Evolutionary conservation across 2,113 vertebrate species (phyloP), one percentile per base, ranked within the genome.

Genomic region (Bolborhynchus lineola): DNA sequence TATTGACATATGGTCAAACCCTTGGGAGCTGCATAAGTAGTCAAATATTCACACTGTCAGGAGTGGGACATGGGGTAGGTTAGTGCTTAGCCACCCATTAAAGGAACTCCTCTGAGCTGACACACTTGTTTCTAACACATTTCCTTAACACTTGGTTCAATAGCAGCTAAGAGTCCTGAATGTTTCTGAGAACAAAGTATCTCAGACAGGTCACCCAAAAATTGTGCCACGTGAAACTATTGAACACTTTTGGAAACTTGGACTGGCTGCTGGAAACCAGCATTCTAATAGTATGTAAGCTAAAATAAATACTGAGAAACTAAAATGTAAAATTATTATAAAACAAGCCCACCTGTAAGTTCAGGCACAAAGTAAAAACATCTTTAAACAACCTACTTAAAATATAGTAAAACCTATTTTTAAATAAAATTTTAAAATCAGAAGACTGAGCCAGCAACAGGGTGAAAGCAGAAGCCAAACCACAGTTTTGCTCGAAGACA

Each of bases 211-310:
- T 89, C 77, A 93, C 91, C 52, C 77, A 91, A 95, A 93, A 96
- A 69, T 83, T 75, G 47, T 92, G 91, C 92, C 86, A 89, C 88
- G 72, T 92, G 86, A 94, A 93, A 79, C 81, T 93, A 94, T 88
- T 94, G 25, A 92, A 93, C 57, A 46, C 67, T 93, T 82, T 63
- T 96, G 93, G 95, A 97, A 97, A 97, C 75, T 96, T 97, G 96
- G 95, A 91, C 81, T 59, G 62, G 20, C 52, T 94, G 74, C 63
- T 92, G 96, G 95, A 97, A 97, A 97, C 41, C 59, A 19, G 33
- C 2, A 16, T 89, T 93, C 92, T 75, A 91, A 75, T 10, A 65
- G 69, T 37, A 92, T 0, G 31, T 74, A 89, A 89, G 86, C 81
- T 94, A 94, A 96, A 94, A 88, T 71, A 94, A 95, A 96, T 82